Evolutionary conservation across 2,888 invertebrate genomes (phyloP).

Genomic region (Microdon myrmicae): DNA sequence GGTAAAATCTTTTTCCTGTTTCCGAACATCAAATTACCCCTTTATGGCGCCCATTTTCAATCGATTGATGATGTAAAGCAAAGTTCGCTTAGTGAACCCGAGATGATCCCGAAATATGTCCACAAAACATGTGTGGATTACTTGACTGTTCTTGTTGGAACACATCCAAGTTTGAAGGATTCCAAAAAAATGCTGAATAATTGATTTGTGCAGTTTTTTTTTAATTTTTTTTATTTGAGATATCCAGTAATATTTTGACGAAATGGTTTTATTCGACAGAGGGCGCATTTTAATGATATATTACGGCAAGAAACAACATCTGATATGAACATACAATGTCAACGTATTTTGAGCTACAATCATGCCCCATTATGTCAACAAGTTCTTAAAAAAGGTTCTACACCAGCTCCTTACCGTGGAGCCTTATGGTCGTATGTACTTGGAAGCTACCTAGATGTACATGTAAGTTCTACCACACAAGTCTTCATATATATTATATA

Average conservation of each 20-base stretch:
- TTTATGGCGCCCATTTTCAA: too few relatives aligned
- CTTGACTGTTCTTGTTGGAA: too few relatives aligned
- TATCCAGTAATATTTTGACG: neutral
- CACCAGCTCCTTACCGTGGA: constrained; percentile 74
- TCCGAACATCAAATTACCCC: too few relatives aligned
- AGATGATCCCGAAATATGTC: too few relatives aligned
- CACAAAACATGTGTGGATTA: too few relatives aligned
- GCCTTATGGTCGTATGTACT: constrained; percentile 88
- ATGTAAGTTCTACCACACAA: constrained; percentile 67
- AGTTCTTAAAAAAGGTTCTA: constrained; percentile 75
- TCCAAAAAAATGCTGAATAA: too few relatives aligned
- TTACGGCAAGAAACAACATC: constrained; percentile 58
- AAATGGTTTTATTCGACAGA: too few relatives aligned
- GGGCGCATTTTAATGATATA: constrained; percentile 62
- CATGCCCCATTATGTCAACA: constrained; percentile 92
- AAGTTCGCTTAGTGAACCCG: too few relatives aligned
- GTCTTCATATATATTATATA: constrained; percentile 7
- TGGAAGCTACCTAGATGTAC: constrained; percentile 78
- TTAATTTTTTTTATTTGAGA: too few relatives aligned
- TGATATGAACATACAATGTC: constrained; percentile 79
- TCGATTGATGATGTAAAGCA: too few relatives aligned
- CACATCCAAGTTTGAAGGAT: too few relatives aligned
- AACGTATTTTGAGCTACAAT: constrained; percentile 79
- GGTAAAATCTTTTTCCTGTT: too few relatives aligned
- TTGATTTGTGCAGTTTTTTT: neutral